Percentiles rank a stretch among this genome's conserved stretches.
Conservation (phyloP, 2,888 invertebrate genomes). For the Chelonus formosanus region DNA sequence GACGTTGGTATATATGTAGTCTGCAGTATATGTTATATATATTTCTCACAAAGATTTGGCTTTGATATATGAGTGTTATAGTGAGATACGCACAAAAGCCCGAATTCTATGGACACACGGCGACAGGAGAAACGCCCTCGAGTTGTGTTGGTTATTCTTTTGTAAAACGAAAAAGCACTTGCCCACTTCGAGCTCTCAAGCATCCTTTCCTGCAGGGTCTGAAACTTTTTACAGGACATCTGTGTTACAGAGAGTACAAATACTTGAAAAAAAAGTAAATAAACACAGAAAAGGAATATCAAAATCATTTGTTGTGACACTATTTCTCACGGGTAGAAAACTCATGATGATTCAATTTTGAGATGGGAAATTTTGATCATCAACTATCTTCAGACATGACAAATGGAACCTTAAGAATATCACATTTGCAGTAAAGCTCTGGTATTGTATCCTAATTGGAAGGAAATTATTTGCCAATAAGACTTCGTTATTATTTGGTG, state of each 20-base stretch:
- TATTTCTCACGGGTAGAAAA: neutral
- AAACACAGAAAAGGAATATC: constrained; percentile 31
- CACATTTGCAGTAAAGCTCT: too few species aligned
- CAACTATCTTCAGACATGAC: too few species aligned
- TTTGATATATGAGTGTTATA: constrained; percentile 17
- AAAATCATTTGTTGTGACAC: constrained; percentile 40
- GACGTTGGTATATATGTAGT: neutral
- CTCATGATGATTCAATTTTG: too few species aligned
- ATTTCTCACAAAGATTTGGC: constrained; percentile 16
- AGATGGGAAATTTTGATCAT: too few species aligned
- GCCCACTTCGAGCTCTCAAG: constrained; percentile 25
- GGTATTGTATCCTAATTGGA: too few species aligned
- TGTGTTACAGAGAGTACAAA: constrained; percentile 24
- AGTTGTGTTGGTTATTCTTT: constrained; percentile 24
- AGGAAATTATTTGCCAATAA: too few species aligned
- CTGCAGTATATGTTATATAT: constrained; percentile 5
- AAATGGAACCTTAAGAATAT: too few species aligned
- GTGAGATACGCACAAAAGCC: constrained; percentile 21
- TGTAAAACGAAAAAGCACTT: constrained; percentile 24
- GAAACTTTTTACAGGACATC: constrained; percentile 26
- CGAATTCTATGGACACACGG: constrained; percentile 25
- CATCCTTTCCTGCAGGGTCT: constrained; percentile 16
- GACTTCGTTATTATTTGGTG: too few species aligned
- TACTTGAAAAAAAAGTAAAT: constrained; percentile 1
- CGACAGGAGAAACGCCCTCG: constrained; percentile 27